phyloP scores from a whole-genome alignment of 2,888 invertebrate genomes.

The Limnephilus marmoratus region DNA sequence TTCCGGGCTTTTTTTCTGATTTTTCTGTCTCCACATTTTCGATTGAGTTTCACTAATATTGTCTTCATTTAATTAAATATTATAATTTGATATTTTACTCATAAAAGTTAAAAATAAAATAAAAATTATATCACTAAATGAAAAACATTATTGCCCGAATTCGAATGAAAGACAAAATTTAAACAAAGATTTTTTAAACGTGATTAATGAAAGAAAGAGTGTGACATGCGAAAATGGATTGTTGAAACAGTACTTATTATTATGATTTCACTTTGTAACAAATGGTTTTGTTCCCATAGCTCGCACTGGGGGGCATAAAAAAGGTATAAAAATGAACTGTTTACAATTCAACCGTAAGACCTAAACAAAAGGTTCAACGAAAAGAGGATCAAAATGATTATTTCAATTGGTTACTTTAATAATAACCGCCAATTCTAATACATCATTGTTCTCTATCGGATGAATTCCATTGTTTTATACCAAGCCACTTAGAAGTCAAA shows the following conservation, averaged over 20 bases:
- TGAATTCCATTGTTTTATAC: background rate
- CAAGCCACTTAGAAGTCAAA: background rate
- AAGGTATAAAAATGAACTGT: constrained; percentile 39
- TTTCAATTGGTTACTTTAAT: constrained; percentile 17
- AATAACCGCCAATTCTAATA: constrained; percentile 2
- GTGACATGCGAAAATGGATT: background rate
- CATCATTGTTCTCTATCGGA: constrained; percentile 17
- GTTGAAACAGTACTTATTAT: background rate
- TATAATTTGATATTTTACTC: no score
- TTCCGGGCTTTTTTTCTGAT: no score
- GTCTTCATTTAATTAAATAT: no score
- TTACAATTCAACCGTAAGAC: background rate
- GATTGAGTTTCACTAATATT: no score
- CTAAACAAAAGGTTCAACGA: constrained; percentile 14
- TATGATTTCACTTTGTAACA: constrained; percentile 16
- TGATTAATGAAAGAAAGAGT: background rate
- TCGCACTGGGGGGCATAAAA: constrained; percentile 48
- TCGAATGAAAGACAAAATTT: background rate
- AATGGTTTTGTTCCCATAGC: constrained; percentile 40
- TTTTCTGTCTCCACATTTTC: no score
- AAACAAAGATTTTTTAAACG: background rate
- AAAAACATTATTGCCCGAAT: background rate
- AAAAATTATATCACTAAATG: background rate
- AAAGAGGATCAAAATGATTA: constrained; percentile 14
- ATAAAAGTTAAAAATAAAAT: no score